phyloP scores from a whole-genome alignment of 2,888 invertebrate genomes.

The Corbicula japonica region DNA sequence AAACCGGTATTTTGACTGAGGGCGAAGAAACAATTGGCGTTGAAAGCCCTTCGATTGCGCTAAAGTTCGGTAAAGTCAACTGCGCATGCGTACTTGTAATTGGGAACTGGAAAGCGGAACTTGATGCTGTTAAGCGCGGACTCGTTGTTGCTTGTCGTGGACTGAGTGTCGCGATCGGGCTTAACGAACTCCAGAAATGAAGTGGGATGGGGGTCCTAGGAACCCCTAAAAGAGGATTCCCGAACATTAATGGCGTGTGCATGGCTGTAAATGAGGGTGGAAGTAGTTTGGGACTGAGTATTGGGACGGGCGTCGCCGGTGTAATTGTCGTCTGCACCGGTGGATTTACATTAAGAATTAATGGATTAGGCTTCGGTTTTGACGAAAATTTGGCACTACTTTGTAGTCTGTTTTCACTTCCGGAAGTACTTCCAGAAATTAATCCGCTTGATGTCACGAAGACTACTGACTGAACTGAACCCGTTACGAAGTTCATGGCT shows the following conservation, averaged over 20 bases:
- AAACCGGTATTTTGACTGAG: constrained; percentile 73
- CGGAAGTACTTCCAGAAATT: too few relatives aligned
- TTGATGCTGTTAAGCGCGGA: constrained; percentile 45
- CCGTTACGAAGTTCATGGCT: too few relatives aligned
- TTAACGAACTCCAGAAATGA: constrained; percentile 87
- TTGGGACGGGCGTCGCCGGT: constrained; percentile 69
- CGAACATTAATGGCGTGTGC: constrained; percentile 79
- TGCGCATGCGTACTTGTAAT: constrained; percentile 74
- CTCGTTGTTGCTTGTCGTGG: constrained; percentile 71
- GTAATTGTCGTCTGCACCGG: constrained; percentile 70
- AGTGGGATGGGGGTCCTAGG: constrained; percentile 80
- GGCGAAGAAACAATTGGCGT: constrained; percentile 77
- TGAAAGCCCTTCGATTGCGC: constrained; percentile 65
- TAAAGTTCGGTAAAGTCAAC: constrained; percentile 71
- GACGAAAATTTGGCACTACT: constrained; percentile 24
- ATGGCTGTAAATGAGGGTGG: constrained; percentile 67
- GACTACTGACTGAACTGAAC: too few relatives aligned
- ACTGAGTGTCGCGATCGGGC: constrained; percentile 83
- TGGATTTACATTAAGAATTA: constrained; percentile 70
- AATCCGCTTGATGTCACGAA: too few relatives aligned
- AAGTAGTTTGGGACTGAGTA: constrained; percentile 77
- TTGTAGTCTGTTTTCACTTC: constrained; percentile 11
- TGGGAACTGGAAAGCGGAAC: constrained; percentile 82
- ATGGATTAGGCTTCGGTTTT: constrained; percentile 80
- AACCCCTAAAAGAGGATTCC: constrained; percentile 78